These are phyloP conservation scores for Myiopsitta monachus DNA, from an alignment of 2,113 vertebrate species.

Conservation along the genomic window DNA sequence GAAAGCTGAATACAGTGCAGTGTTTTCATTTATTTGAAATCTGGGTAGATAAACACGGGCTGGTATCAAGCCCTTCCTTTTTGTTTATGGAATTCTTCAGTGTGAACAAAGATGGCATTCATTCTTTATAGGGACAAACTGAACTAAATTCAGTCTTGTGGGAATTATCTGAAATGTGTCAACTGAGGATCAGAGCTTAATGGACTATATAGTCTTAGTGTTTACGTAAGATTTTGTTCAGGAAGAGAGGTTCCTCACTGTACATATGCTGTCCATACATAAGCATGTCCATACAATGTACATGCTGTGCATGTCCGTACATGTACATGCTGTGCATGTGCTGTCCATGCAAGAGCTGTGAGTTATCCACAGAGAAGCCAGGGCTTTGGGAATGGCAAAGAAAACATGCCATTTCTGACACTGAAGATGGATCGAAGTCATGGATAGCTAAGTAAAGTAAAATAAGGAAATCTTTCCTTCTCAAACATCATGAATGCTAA, in stretches of 20 bases:
- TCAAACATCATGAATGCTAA: neutral
- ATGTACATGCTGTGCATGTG: no score
- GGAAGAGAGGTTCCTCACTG: neutral
- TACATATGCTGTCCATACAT: no score
- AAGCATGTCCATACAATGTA: no score
- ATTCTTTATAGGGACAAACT: neutral
- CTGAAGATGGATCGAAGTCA: neutral
- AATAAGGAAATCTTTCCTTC: neutral
- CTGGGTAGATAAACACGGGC: neutral
- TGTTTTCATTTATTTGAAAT: slow-evolving; percentile 24
- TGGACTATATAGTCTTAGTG: no score
- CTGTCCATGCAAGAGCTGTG: neutral
- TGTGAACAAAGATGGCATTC: neutral
- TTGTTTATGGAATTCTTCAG: neutral
- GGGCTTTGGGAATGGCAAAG: neutral
- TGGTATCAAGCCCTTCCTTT: neutral
- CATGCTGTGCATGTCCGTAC: no score
- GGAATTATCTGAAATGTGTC: fast-evolving
- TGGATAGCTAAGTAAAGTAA: neutral
- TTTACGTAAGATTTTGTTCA: neutral
- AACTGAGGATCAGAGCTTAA: neutral
- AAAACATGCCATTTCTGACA: neutral
- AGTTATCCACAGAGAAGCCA: neutral
- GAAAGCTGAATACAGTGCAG: neutral
- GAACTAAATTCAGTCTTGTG: neutral